phyloP scores from a whole-genome alignment of 2,113 vertebrate genomes.

The Pterophyllum scalare region DNA sequence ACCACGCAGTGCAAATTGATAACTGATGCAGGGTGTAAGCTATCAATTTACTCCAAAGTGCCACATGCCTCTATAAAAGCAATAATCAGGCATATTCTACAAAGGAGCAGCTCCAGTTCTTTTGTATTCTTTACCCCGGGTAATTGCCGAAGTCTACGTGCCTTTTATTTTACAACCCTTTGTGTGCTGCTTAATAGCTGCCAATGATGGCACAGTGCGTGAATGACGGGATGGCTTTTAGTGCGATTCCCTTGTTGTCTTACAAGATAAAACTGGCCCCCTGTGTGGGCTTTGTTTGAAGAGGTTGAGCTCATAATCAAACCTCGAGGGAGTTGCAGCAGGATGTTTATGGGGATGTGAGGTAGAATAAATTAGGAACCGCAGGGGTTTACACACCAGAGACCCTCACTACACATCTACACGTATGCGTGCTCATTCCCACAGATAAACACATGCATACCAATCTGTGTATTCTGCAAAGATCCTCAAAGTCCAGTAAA shows the following conservation, averaged over 20 bases:
- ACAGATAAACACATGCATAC: background rate
- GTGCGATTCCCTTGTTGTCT: slow-evolving; percentile 18
- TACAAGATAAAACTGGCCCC: slow-evolving; percentile 47
- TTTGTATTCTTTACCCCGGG: background rate
- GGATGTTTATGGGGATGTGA: slow-evolving; percentile 77
- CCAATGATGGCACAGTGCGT: background rate
- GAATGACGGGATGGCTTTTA: background rate
- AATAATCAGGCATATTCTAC: background rate
- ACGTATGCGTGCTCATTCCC: background rate
- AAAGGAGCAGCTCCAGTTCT: background rate
- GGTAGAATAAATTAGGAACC: slow-evolving; percentile 67
- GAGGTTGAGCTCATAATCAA: slow-evolving; percentile 67
- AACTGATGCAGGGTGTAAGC: background rate
- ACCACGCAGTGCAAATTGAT: slow-evolving; percentile 28
- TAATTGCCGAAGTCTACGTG: slow-evolving; percentile 17
- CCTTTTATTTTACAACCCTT: slow-evolving; percentile 10
- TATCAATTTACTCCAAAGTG: slow-evolving; percentile 18
- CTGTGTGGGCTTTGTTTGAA: slow-evolving; percentile 76
- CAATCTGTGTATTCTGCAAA: slow-evolving; percentile 11
- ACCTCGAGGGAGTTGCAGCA: slow-evolving; percentile 61
- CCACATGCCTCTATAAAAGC: background rate
- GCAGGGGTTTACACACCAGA: slow-evolving; percentile 42
- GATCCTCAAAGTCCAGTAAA: slow-evolving; percentile 19
- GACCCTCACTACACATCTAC: slow-evolving; percentile 1
- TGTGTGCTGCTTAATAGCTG: slow-evolving; percentile 11